Conservation (phyloP, 2,797 vertebrate genomes). For the Dendrocincla tyrannina region DNA sequence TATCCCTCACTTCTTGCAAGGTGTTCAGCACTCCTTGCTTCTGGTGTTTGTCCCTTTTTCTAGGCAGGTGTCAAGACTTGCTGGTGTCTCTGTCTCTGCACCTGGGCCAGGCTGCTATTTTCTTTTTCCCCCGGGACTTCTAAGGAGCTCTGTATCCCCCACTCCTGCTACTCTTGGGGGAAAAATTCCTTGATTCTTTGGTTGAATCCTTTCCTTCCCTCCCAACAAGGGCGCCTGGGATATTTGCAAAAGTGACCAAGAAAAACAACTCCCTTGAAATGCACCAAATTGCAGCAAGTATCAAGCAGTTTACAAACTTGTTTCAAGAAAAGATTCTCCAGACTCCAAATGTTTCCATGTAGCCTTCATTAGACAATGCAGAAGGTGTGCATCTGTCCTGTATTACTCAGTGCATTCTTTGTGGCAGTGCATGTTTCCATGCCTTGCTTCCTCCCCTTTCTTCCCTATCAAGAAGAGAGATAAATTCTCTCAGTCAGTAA, state of each 20-base stretch:
- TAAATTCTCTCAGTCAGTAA: not conserved
- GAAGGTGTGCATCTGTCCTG: not conserved
- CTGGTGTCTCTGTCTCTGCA: not conserved
- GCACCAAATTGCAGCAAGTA: not conserved
- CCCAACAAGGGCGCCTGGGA: fast-evolving
- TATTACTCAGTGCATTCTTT: not conserved
- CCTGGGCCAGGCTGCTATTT: not conserved
- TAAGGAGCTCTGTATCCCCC: not conserved
- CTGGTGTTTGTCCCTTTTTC: not conserved
- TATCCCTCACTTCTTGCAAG: not conserved
- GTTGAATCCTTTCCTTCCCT: not conserved
- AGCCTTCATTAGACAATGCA: not conserved
- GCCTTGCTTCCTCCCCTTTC: not conserved
- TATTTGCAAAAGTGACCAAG: not conserved
- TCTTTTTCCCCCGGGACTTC: not conserved
- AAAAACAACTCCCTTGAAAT: not conserved
- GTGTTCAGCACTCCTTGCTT: not conserved
- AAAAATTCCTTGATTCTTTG: not conserved
- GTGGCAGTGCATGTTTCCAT: fast-evolving
- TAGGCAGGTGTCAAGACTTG: not conserved
- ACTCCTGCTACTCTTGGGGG: not conserved
- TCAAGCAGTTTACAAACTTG: not conserved
- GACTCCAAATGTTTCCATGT: not conserved
- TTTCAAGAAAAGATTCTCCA: not conserved
- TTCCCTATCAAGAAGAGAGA: not conserved